Conservation (phyloP, 2,888 invertebrate genomes). For the Epinotia nisella region DNA sequence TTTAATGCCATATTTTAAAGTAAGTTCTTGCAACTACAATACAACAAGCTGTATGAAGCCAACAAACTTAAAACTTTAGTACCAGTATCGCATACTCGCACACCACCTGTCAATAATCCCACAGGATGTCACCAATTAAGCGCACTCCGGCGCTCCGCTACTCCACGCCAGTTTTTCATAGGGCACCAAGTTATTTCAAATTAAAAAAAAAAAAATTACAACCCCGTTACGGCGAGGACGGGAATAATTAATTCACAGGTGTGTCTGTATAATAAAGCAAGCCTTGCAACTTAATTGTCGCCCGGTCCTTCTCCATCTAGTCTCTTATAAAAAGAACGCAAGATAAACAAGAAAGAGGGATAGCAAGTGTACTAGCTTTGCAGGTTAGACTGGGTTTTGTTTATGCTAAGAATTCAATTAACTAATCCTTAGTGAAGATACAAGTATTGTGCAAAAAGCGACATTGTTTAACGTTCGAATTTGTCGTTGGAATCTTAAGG, state of each 20-base stretch:
- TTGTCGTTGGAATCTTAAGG: not conserved
- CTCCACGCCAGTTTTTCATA: conserved; percentile 26
- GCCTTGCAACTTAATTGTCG: conserved; percentile 9
- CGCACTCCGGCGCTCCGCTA: not conserved
- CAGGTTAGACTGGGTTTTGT: not conserved
- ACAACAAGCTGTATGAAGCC: too few relatives aligned
- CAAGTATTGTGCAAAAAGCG: not conserved
- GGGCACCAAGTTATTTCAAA: not conserved
- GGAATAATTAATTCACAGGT: conserved; percentile 34
- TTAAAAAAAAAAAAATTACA: conserved; percentile 20
- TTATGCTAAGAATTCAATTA: conserved; percentile 15
- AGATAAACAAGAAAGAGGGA: not conserved
- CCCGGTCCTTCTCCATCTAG: not conserved
- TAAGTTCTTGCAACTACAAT: too few relatives aligned
- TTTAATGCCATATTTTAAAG: too few relatives aligned
- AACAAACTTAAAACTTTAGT: too few relatives aligned
- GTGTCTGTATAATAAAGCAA: conserved; percentile 9
- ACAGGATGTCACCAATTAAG: conserved; percentile 38
- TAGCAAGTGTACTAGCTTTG: not conserved
- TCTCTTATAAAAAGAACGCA: not conserved
- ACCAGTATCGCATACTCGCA: conserved; percentile 18
- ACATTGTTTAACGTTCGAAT: not conserved
- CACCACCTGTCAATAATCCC: conserved; percentile 40
- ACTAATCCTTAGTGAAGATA: not conserved
- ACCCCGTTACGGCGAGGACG: conserved; percentile 24